Percentiles rank a stretch among this genome's conserved stretches.
phyloP scores from a whole-genome alignment of 2,113 vertebrate genomes.

The Myrmecophaga tridactyla region DNA sequence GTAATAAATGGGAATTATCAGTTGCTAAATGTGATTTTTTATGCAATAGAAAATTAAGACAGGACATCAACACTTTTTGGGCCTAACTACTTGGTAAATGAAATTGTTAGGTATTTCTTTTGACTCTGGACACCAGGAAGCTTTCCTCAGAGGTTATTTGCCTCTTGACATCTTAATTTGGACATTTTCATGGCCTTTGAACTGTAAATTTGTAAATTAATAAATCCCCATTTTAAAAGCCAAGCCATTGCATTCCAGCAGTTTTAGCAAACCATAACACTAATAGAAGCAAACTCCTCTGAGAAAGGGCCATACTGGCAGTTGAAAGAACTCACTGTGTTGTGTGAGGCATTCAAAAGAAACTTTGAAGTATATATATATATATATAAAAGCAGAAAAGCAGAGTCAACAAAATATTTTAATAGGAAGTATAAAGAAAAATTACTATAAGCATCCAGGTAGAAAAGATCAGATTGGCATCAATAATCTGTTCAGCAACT shows the following conservation, averaged over 20 bases:
- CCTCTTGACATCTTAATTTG: no score
- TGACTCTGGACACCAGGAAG: no score
- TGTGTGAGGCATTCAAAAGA: neutral
- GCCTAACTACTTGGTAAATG: neutral
- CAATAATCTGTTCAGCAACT: neutral
- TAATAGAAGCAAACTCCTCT: neutral
- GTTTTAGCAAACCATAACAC: no score
- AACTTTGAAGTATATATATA: neutral
- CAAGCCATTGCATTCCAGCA: no score
- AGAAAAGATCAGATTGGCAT: neutral
- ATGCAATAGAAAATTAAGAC: neutral
- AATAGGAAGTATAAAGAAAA: neutral
- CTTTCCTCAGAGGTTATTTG: no score
- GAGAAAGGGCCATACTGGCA: neutral
- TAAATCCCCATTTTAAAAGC: no score
- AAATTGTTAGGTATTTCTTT: neutral
- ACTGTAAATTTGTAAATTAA: no score
- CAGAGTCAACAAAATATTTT: neutral
- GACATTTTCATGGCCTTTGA: no score
- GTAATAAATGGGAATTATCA: neutral
- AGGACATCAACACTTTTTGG: neutral
- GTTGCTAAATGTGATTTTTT: neutral
- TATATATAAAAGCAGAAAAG: neutral
- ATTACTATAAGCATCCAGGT: neutral
- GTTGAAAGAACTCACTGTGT: neutral